Base-by-base conservation (phyloP, 1,140 invertebrate species). In the Phocides pigmalion region DNA sequence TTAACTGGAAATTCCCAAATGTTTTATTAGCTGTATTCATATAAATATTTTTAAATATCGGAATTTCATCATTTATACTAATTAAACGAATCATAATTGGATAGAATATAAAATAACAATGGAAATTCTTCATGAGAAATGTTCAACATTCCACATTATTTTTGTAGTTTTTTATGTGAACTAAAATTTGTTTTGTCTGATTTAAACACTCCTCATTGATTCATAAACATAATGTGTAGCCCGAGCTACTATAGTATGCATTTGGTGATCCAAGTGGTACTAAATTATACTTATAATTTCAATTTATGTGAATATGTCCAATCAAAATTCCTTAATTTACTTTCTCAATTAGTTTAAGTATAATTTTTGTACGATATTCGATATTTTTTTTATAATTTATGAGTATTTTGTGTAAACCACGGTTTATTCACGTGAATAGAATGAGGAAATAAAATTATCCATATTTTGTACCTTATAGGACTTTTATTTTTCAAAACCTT, bases 391-490 rank as follows among this genome's bases (percentile, higher is more conserved):
- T 83, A 76, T 32, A 32, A 8, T 32, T 32, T 74, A 72, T 79
- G 64, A 74, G 62, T 79, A 76, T 74, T 79, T 79, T 76, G 70
- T 76, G 70, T 73, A 70, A 77, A 72, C 73, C 76, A 66, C 75
- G 81, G 69, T 81, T 84, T 77, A 84, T 79, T 84, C 76, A 74
- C 81, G 74, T 81, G 75, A 84, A 82, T 83, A 83, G 74, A 85
- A 83, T 79, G 71, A 85, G 76, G 59, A 79, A 85, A 87, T 85
- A 89, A 87, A 89, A 81, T 74, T 82, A 86, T 84, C 76, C 75
- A 83, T 89, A 79, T 79, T 79, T 87, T 89, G 75, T 85, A 87
- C 50, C 51, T 70, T 59, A 64, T 44, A 50, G 12, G 46, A 62
- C 46, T 81, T 76, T 76, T 76, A 76, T 72, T 72, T 72, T n/a